phyloP scores from a whole-genome alignment of 2,888 invertebrate genomes.

The Bedellia somnulentella region DNA sequence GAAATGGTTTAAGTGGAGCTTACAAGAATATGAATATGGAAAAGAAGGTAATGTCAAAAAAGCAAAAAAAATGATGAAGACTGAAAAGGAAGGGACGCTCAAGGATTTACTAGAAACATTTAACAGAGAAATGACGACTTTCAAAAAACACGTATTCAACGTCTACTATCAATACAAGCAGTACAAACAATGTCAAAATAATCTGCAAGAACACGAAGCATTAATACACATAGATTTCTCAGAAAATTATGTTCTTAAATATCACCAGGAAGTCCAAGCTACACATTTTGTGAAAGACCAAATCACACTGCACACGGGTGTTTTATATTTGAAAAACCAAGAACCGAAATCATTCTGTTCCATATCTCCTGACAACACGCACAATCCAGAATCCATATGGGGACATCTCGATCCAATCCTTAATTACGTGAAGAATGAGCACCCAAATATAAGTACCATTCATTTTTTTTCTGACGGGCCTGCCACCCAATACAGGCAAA shows the following conservation, averaged over 20 bases:
- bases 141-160: neutral
- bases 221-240: slow-evolving; percentile 1
- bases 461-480: no score
- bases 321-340: slow-evolving; percentile 7
- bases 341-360: slow-evolving; percentile 7
- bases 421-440: slow-evolving; percentile 7
- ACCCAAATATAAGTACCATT: no score
- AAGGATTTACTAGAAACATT: neutral
- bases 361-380: slow-evolving; percentile 8
- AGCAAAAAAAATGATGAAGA: neutral
- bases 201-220: slow-evolving; percentile 1
- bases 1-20: neutral
- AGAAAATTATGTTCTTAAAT: neutral
- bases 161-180: neutral
- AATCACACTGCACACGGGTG: slow-evolving; percentile 12
- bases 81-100: neutral
- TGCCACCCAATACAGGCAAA: no score
- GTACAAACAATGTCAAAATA: neutral
- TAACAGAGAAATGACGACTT: no score
- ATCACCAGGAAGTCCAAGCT: slow-evolving; percentile 8
- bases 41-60: neutral
- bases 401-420: slow-evolving; percentile 10
- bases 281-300: slow-evolving; percentile 12
- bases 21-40: no score
- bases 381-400: slow-evolving; percentile 12